A percentile compares a stretch with the other conserved stretches of the same genome.
Conservation (phyloP, 2,888 invertebrate species). For the Cheilosia scutellata region DNA sequence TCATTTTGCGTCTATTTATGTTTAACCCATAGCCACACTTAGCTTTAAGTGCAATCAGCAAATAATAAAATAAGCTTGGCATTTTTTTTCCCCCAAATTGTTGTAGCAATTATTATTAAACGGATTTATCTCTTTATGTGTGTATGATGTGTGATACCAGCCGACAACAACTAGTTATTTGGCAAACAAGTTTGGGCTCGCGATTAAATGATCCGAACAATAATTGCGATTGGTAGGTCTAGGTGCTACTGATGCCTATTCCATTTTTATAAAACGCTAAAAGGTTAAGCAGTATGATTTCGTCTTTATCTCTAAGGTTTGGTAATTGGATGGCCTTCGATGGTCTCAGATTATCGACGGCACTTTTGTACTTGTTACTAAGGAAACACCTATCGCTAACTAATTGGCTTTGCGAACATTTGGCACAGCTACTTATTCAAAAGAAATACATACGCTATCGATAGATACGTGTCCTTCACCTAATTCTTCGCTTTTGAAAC, state of each 20-base stretch:
- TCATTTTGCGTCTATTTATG: constrained; percentile 15
- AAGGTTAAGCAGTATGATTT: constrained; percentile 52
- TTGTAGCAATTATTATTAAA: neutral
- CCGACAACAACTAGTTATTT: constrained; percentile 3
- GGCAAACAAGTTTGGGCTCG: constrained; percentile 35
- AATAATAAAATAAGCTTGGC: constrained; percentile 19
- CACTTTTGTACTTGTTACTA: constrained; percentile 44
- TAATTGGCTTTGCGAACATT: constrained; percentile 65
- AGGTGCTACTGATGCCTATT: neutral
- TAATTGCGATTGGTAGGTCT: constrained; percentile 34
- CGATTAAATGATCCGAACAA: constrained; percentile 46
- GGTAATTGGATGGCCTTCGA: constrained; percentile 53
- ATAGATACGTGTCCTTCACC: constrained; percentile 63
- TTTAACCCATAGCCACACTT: neutral
- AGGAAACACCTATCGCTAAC: constrained; percentile 64
- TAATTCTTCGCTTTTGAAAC: constrained; percentile 62
- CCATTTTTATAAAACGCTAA: constrained; percentile 2
- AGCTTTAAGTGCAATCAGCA: constrained; percentile 1
- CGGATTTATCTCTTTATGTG: constrained; percentile 29
- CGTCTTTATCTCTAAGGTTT: constrained; percentile 32
- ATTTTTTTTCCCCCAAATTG: constrained; percentile 12
- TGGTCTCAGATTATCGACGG: constrained; percentile 42
- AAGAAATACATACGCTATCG: constrained; percentile 44
- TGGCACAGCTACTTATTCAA: constrained; percentile 55
- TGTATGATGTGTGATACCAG: constrained; percentile 6